Conservation (phyloP, 2,797 vertebrate species). For the Mormyrops boulengeri region DNA sequence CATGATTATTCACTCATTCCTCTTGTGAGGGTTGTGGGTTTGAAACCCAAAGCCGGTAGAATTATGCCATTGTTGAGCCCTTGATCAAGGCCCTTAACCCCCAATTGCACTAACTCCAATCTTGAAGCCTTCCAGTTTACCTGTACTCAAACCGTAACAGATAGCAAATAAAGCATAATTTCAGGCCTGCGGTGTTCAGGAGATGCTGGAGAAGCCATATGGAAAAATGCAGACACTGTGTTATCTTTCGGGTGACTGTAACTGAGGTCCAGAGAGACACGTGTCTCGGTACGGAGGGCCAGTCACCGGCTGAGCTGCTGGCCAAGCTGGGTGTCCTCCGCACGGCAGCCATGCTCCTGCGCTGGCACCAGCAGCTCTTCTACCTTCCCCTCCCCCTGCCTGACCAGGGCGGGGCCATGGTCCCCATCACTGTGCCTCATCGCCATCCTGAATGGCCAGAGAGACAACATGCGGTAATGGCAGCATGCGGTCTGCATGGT, state of each 20-base stretch:
- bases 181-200: background rate
- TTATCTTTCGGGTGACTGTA: background rate
- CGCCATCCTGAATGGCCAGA: constrained; percentile 47
- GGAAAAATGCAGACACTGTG: background rate
- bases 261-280: background rate
- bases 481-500: background rate
- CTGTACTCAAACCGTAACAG: background rate
- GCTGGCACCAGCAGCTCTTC: constrained; percentile 41
- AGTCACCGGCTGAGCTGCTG: constrained; percentile 49
- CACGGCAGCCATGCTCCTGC: constrained; percentile 35
- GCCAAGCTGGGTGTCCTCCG: constrained; percentile 43
- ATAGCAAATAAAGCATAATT: background rate
- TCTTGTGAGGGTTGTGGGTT: background rate
- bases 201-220: background rate
- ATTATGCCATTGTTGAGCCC: background rate
- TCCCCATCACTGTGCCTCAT: constrained; percentile 47
- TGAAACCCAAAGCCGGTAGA: background rate
- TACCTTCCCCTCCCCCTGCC: constrained; percentile 36
- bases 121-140: background rate
- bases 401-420: constrained; percentile 41
- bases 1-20: background rate
- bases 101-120: background rate
- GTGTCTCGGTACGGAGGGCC: background rate
- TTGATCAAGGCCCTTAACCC: background rate
- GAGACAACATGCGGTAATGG: background rate